Evolutionary conservation across 2,113 vertebrate species (phyloP).

Genomic region (Gambusia holbrooki): DNA sequence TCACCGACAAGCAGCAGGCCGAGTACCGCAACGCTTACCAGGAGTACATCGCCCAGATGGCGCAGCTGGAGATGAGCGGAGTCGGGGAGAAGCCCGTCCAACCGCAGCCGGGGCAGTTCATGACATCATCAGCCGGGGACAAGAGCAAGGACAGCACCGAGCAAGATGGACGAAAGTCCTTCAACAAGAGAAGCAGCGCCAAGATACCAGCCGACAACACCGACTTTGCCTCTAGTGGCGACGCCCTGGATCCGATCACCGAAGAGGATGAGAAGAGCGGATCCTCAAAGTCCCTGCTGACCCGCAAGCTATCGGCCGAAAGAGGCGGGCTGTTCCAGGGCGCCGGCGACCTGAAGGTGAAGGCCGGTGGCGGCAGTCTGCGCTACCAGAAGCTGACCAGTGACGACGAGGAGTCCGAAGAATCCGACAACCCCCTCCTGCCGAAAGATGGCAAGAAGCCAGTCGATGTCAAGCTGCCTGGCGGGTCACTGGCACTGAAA

Average conservation of each 20-base stretch:
- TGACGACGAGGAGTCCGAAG: slow-evolving; percentile 95
- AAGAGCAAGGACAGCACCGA: slow-evolving; percentile 85
- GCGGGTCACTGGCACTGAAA: slow-evolving; percentile 84
- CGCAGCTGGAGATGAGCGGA: slow-evolving; percentile 85
- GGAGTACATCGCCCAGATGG: slow-evolving; percentile 97
- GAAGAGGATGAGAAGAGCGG: slow-evolving; percentile 95
- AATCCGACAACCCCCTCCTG: slow-evolving; percentile 90
- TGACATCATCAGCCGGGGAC: slow-evolving; percentile 84
- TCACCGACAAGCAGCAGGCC: slow-evolving; percentile 96
- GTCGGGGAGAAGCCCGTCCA: slow-evolving; percentile 81
- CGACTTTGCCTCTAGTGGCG: slow-evolving; percentile 84
- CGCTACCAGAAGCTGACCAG: slow-evolving; percentile 96
- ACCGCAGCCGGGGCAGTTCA: slow-evolving; percentile 83
- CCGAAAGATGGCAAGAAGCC: slow-evolving; percentile 85
- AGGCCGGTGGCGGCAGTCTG: slow-evolving; percentile 78
- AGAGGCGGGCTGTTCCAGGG: slow-evolving; percentile 89
- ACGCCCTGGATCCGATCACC: slow-evolving; percentile 91
- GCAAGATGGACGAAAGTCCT: slow-evolving; percentile 86
- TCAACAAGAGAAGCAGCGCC: slow-evolving; percentile 79
- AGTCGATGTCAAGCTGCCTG: slow-evolving; percentile 76
- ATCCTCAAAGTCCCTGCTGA: slow-evolving; percentile 85
- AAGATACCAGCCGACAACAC: slow-evolving; percentile 79
- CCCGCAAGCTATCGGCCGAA: slow-evolving; percentile 82
- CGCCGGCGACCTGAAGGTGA: slow-evolving; percentile 90
- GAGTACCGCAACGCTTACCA: slow-evolving; percentile 96